Base-by-base conservation (phyloP, 2,888 invertebrate genomes). In the Thereva unica region DNA sequence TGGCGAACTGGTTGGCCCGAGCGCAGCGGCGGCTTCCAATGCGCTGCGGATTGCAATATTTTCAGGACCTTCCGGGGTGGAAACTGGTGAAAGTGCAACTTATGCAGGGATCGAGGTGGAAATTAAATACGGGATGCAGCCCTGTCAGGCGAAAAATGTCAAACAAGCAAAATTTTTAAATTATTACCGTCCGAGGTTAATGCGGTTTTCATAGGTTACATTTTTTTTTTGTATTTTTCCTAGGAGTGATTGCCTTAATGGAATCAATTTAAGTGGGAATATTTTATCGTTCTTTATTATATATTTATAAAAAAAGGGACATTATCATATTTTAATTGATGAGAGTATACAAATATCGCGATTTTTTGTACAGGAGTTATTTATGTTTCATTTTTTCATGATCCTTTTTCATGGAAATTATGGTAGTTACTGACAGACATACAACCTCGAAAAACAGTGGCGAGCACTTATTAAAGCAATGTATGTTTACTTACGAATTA, bases 121-220 rank as follows among this genome's bases (percentile, higher is more conserved):
- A 50, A 50, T 61, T 49, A 50, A 61, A 61, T 61, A 49, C 41
- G 61, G 42, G 50, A 61, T 41, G 61, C 50, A 40, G 9, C 40
- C 8, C 49, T 49, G 50, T 41, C 61, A 50, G n/a, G 41, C 40
- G 49, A 44, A 50, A 61, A 61, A 61, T 61, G 61, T 50, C 50
- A 61, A 61, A 61, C 41, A 61, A 40, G 61, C 61, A 42, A 10
- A 49, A 50, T 61, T 61, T 61, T 61, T 61, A 50, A 61, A 50
- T 61, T 61, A 61, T 61, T 61, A 61, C 61, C 61, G 49, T 49
- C 50, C 41, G 50, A 40, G 42, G 41, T 61, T 61, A 50, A 41
- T 38, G 9, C 50, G 61, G 61, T 41, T 40, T 50, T 61, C 41
- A 41, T 42, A 56, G 55, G 50, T 61, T 61, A 42, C 42, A 42